phyloP scores from a whole-genome alignment of 2,797 vertebrate species.

The Buphagus erythrorhynchus region DNA sequence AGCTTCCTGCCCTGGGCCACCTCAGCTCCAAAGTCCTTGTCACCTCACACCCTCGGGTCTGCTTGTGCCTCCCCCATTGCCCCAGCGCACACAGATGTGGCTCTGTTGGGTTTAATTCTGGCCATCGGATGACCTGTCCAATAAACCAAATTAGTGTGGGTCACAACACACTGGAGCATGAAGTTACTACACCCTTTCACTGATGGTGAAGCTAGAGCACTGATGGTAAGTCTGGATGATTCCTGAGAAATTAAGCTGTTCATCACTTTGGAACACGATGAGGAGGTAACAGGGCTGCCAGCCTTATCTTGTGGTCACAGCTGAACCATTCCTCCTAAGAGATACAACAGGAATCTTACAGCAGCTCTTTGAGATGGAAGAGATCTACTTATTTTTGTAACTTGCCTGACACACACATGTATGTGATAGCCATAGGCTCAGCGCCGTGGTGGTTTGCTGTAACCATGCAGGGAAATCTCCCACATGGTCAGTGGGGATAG shows the following conservation, averaged over 20 bases:
- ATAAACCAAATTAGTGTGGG: neutral
- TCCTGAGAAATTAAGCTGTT: neutral
- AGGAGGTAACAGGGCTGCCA: neutral
- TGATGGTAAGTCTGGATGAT: neutral
- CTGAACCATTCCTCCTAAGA: neutral
- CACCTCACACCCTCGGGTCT: neutral
- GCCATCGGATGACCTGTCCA: neutral
- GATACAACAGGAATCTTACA: neutral
- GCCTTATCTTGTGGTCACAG: neutral
- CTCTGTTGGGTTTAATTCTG: neutral
- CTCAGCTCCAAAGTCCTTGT: neutral
- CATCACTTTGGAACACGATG: neutral
- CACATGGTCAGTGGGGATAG: neutral
- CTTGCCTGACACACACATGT: neutral
- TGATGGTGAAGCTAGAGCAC: neutral
- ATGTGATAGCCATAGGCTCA: neutral
- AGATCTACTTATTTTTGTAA: neutral
- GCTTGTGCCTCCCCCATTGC: rapidly evolving
- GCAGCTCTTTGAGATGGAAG: neutral
- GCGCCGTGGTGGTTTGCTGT: neutral
- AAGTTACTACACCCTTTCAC: neutral
- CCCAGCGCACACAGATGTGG: neutral
- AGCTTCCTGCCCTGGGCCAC: neutral
- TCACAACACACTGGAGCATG: neutral
- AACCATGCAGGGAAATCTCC: neutral